Base-by-base conservation (phyloP, 1,140 invertebrate genomes). In the Aethina tumida region DNA sequence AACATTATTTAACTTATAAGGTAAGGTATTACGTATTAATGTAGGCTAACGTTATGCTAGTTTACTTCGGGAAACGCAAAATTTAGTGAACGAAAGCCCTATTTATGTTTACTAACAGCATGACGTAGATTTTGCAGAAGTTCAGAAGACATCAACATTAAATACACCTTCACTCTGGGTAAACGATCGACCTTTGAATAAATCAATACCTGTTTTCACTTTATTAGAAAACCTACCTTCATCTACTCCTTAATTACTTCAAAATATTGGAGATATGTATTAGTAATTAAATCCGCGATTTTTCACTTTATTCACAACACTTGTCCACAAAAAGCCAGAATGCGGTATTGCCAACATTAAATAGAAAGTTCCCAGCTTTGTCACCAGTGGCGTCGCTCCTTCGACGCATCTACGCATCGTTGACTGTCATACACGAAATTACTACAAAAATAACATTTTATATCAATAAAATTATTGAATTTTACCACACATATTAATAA, bases 241-340 rank as follows among this genome's bases (percentile, higher is more conserved):
- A 55, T 55, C 53, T 55, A 55, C 50, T 53, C 43, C 48, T 47
- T 34, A 40, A 46, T 50, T 50, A 43, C 36, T 44, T 41, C 37
- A 45, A 51, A 41, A 46, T 45, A 53, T 38, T 35, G 39, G 7
- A 36, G 43, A 48, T 53, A 53, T 53, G 43, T 49, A 48, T 35
- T 41, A 50, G 45, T 48, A 48, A 48, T 31, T 26, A 5, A 8
- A 33, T 27, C 34, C 30, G 14, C 36, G 35, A 40, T 39, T 44
- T 40, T 47, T 44, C 43, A 41, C 41, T 49, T 33, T 35, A 47
- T 49, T 44, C 43, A 55, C 49, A 53, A 53, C 48, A 53, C 50
- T 45, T 45, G 39, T 35, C 47, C 47, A 49, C 42, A 49, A 41
- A 49, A 49, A 49, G 28, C 38, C 28, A 32, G 37, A 31, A 20